Evolutionary conservation across 2,113 vertebrate genomes (phyloP).

Genomic region (Erythrocebus patas): DNA sequence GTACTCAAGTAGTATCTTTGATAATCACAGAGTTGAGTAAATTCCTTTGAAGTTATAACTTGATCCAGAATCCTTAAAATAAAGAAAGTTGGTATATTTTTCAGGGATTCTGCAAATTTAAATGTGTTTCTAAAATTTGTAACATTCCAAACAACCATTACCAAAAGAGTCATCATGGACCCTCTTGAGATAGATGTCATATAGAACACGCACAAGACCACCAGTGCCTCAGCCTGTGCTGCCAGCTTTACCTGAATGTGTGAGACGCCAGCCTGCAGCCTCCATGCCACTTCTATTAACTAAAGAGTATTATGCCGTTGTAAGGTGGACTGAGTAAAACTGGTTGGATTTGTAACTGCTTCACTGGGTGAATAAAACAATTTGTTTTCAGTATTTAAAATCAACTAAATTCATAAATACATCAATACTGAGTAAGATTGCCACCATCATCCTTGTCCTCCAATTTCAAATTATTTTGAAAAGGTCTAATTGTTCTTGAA

Average conservation of each 20-base stretch:
- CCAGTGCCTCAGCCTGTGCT: not conserved
- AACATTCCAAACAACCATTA: not conserved
- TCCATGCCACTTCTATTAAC: not conserved
- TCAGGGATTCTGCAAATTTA: not conserved
- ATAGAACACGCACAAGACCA: not conserved
- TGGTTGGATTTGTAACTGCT: not conserved
- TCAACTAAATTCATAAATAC: not conserved
- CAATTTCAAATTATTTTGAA: conserved; percentile 6
- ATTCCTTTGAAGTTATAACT: conserved; percentile 34
- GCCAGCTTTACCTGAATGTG: not conserved
- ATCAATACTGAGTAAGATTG: not conserved
- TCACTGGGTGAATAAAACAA: not conserved
- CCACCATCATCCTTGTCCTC: not conserved
- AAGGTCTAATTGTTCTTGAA: not conserved
- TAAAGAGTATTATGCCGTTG: not conserved
- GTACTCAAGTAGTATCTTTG: not conserved
- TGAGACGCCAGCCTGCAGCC: not conserved
- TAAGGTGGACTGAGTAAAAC: not conserved
- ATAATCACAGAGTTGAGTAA: conserved; percentile 8
- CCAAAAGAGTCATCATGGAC: not conserved
- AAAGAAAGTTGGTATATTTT: not conserved
- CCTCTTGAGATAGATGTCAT: not conserved
- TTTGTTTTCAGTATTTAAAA: not conserved
- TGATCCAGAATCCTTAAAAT: not conserved
- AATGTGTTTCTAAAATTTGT: not conserved